Evolutionary conservation across 2,888 invertebrate species (phyloP), one percentile per base, ranked within the genome.

Genomic region (Athalia cordata): DNA sequence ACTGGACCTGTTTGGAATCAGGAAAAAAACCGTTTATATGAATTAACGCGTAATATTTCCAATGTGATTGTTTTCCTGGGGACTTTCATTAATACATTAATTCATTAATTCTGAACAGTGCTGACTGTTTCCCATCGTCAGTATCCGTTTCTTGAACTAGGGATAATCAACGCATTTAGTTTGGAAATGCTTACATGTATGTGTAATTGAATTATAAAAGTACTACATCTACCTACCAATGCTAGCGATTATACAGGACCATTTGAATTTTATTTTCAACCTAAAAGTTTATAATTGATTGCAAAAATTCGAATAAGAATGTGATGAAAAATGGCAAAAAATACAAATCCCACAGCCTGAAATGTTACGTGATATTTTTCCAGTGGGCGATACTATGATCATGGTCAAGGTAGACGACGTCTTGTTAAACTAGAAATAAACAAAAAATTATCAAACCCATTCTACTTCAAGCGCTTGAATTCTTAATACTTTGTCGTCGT

Each of bases 261-360:
- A 43, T 45, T 47, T 68, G 45, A 59, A 72, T 59, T 11, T 72
- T 13, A 72, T 15, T 59, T 59, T 72, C 45, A 57, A 43, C 47
- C 45, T 59, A 59, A 15, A 59, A 72, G 57, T 43, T n/a, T 52
- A 29, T 72, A 72, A 57, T 13, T 13, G 59, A 72, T 59, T 4
- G 2, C 13, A 59, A 47, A 68, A 29, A 3, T 52, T 55, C 55
- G 8, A 55, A 67, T 64, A 8, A 64, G 50, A 67, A 50, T 15
- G 47, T 4, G 5, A 3, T 11, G 13, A 68, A 70, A 57, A 57
- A 43, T 50, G 50, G 67, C 52, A n/a, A 57, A 70, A 72, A 72
- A 72, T 72, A 72, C 72, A 72, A 47, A 57, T 72, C 47, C 59
- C 72, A 72, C 72, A 72, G 72, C 57, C 72, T 57, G 45, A 72